Base-by-base conservation (phyloP, 2,113 vertebrate genomes). In the Planiliza haematocheilus region DNA sequence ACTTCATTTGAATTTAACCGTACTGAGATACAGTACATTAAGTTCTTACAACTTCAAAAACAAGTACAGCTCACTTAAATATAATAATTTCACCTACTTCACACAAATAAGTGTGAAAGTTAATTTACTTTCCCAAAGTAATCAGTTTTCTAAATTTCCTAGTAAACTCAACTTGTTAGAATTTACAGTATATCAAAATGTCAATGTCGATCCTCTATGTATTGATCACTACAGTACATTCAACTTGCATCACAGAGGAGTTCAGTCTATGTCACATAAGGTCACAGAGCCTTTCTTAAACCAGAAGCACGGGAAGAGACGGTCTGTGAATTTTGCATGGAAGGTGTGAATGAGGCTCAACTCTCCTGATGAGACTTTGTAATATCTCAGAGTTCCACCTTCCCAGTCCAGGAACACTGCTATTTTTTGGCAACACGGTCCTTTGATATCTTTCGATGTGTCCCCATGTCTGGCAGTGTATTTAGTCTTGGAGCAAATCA, bases 301-400 rank as follows among this genome's bases (percentile, higher is more conserved):
- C 79, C 80, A 85, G 55, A 88, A 88, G 0, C 24, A 51, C 20
- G 86, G 77, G 34, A 66, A 75, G 1, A 88, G n/a, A 0, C 58
- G 70, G 1, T 72, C 12, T 39, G 17, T 81, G 70, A 88, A 88
- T 20, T 53, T 36, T 48, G 36, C 36, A 6, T 45, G 0, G 30
- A 88, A 85, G 13, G 43, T 85, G 74, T 88, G 73, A n/a, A 88
- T 81, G 39, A 38, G 63, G 10, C 13, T 69, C 53, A 41, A 50
- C 20, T 69, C 0, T 52, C 4, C 67, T 41, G 66, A 46, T 41
- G 13, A 49, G 4, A 82, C 56, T 24, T 11, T 46, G 38, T 79
- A 84, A 49, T 79, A 86, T 43, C 46, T 70, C 75, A 88, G 48
- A 39, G 38, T 64, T 7, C 86, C 86, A 30, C 53, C 18, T 5